Conservation (phyloP, 2,113 vertebrate genomes). For the Holacanthus passer region DNA sequence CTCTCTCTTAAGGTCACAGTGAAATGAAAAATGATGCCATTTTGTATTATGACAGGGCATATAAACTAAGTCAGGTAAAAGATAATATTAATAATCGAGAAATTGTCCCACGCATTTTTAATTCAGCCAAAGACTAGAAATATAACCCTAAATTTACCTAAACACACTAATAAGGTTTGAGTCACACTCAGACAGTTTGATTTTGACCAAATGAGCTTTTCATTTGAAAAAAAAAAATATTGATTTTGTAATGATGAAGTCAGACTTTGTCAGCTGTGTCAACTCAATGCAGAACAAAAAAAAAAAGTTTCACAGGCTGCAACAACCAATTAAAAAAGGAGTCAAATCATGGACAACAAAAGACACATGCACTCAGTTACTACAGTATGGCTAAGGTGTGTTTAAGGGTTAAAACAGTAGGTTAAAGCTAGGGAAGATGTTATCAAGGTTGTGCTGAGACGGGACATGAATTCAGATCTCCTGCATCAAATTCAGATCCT, state of each 20-base stretch:
- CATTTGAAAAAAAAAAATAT: too few relatives aligned
- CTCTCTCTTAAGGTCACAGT: neutral
- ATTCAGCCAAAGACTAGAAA: neutral
- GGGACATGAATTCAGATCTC: too few relatives aligned
- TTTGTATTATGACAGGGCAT: neutral
- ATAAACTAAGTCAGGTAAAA: neutral
- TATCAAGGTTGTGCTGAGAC: too few relatives aligned
- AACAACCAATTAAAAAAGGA: too few relatives aligned
- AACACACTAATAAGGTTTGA: neutral
- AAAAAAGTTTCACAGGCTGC: too few relatives aligned
- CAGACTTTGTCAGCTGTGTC: too few relatives aligned
- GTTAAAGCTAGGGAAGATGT: neutral
- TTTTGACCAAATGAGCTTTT: neutral
- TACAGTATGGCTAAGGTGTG: too few relatives aligned
- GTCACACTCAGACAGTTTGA: neutral
- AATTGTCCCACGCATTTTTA: neutral
- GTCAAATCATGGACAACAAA: too few relatives aligned
- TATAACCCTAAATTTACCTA: neutral
- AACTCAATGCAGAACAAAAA: too few relatives aligned
- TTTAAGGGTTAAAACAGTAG: neutral
- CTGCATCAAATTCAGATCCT: neutral
- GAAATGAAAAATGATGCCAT: neutral
- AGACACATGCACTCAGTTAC: too few relatives aligned
- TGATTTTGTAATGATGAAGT: too few relatives aligned
- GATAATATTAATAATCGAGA: neutral